Percentiles rank a stretch among this genome's conserved stretches.
phyloP scores from a whole-genome alignment of 2,113 vertebrate genomes.

The Uria lomvia region DNA sequence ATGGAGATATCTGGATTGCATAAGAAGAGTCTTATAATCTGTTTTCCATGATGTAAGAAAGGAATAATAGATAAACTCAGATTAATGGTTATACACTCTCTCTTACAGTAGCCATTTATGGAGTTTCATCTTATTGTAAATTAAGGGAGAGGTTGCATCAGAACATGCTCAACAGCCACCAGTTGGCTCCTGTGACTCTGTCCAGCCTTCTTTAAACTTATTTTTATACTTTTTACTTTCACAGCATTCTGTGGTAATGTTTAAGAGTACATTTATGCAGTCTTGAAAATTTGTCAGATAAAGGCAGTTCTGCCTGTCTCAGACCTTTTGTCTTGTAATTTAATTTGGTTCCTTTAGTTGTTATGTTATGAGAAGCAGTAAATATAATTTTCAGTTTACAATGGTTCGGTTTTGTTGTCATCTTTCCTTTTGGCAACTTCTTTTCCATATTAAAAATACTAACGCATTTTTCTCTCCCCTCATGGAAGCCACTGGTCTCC shows the following conservation, averaged over 20 bases:
- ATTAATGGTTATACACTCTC: not conserved
- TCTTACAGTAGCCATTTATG: not conserved
- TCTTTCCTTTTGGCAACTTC: not conserved
- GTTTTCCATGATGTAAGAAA: not conserved
- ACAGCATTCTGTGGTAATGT: not conserved
- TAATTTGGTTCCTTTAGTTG: not conserved
- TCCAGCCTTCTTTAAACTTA: not conserved
- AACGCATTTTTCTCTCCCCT: not conserved
- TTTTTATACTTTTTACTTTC: not conserved
- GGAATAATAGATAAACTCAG: not conserved
- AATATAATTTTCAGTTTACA: not conserved
- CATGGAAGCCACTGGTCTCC: not conserved
- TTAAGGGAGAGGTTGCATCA: not conserved
- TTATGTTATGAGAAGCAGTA: not conserved
- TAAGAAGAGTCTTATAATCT: not conserved
- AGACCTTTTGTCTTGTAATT: not conserved
- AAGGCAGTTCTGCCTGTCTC: not conserved
- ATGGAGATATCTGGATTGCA: not conserved
- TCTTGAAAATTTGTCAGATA: not conserved
- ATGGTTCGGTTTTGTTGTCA: fast-evolving
- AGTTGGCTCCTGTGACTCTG: not conserved
- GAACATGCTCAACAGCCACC: not conserved
- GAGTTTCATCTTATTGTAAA: not conserved
- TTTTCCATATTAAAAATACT: not conserved
- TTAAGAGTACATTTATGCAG: not conserved